phyloP scores from a whole-genome alignment of 2,797 vertebrate species.

The Notolepis coatsorum region DNA sequence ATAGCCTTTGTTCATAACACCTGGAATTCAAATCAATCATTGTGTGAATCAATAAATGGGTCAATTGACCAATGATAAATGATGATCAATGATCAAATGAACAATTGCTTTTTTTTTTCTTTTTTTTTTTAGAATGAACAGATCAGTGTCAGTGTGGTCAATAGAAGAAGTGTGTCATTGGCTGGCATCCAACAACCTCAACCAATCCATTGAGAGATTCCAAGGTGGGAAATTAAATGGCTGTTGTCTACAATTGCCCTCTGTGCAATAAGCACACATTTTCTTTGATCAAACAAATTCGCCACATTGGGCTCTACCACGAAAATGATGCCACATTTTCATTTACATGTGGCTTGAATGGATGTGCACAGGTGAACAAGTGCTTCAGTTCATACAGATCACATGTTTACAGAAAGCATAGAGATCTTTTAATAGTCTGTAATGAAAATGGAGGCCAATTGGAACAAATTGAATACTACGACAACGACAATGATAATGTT shows the following conservation, averaged over 20 bases:
- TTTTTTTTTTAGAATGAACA: too few relatives aligned
- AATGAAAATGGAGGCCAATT: constrained; percentile 1
- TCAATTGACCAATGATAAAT: too few relatives aligned
- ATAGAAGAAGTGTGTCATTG: neutral
- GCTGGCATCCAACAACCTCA: neutral
- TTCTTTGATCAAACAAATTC: neutral
- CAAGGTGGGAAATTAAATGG: neutral
- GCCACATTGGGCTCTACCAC: neutral
- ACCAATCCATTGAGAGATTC: neutral
- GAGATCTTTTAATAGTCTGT: neutral
- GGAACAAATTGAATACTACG: neutral
- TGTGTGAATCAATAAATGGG: too few relatives aligned
- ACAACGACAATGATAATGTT: neutral
- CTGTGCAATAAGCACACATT: neutral
- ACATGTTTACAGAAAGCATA: constrained; percentile 7
- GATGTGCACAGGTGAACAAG: constrained; percentile 7
- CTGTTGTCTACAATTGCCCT: constrained; percentile 2
- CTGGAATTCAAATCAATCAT: too few relatives aligned
- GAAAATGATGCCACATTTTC: neutral
- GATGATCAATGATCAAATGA: too few relatives aligned
- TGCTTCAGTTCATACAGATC: constrained; percentile 12
- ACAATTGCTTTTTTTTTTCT: too few relatives aligned
- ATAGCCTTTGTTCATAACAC: too few relatives aligned
- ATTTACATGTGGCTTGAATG: constrained; percentile 10
- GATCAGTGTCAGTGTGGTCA: neutral